A percentile compares a stretch with the other conserved stretches of the same genome.
phyloP scores from a whole-genome alignment of 2,797 vertebrate species.

The Tapera naevia region DNA sequence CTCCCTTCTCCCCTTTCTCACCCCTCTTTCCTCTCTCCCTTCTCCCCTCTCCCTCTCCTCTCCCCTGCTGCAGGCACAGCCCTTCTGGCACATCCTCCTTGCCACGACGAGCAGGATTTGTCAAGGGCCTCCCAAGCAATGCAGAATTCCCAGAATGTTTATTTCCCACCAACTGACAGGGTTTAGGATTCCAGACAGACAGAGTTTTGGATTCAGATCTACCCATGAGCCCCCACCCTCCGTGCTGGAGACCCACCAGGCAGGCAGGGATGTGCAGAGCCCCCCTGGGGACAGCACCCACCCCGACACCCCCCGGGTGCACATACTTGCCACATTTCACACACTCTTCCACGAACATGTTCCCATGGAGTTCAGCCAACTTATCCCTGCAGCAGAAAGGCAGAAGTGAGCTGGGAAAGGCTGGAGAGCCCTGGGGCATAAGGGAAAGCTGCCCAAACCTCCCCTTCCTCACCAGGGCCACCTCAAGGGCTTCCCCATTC shows the following conservation, averaged over 20 bases:
- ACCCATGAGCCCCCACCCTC: fast-evolving
- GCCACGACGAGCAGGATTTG: not conserved
- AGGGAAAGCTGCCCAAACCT: not conserved
- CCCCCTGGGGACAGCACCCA: not conserved
- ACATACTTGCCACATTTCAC: slow-evolving; percentile 93
- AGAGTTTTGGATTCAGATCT: not conserved
- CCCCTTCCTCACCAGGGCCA: not conserved
- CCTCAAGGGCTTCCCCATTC: not conserved
- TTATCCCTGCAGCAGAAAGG: slow-evolving; percentile 78
- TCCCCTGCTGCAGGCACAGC: not conserved
- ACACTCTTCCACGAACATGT: slow-evolving; percentile 98
- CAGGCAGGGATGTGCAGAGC: fast-evolving
- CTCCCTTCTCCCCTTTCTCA: too few species aligned
- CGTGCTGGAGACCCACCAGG: not conserved
- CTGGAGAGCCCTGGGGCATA: not conserved
- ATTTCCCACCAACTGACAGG: not conserved
- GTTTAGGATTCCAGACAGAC: not conserved
- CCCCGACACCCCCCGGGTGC: not conserved
- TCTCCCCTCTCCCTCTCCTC: not conserved
- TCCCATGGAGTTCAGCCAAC: slow-evolving; percentile 94
- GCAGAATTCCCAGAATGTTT: not conserved
- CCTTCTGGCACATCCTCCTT: not conserved
- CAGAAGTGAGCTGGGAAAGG: not conserved
- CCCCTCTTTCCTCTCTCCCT: not conserved
- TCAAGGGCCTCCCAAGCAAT: not conserved